Base-by-base conservation (phyloP, 2,888 invertebrate species). In the Cryptophagus acutangulus region DNA sequence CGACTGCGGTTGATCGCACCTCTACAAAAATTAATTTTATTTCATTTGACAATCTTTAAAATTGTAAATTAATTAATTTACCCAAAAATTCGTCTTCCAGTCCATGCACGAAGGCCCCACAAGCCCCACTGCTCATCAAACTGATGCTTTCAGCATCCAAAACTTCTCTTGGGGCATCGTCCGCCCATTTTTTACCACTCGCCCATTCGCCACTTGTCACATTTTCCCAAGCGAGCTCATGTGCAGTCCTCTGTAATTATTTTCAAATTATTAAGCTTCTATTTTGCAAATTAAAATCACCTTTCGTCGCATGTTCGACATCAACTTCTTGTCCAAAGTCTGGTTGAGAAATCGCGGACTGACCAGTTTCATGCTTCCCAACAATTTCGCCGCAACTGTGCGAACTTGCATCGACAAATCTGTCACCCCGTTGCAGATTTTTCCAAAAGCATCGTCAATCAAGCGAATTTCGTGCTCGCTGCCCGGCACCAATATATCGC, bases 81-180 rank as follows among this genome's bases (percentile, higher is more conserved):
- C n/a, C n/a, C 68, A 94, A 75, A 69, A 87, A 95, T 72, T 99
- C 97, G 72, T 99, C 99, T 73, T 99, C 97, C 20, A 99, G 75
- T 0, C 96, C 97, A 67, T 97, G 95, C 47, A 99, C 94, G 69
- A 97, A 90, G 35, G 97, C 97, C 0, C 97, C 97, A 69, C 96
- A 97, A 1, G 97, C 92, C 0, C 96, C 96, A 52, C 90, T 90
- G 14, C 85, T 86, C 71, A 94, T 88, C 52, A 95, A 74, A 36
- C 78, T 84, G 10, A 87, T 79, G 40, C 76, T 77, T 10, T 84
- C 83, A 40, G 87, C 84, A 67, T 89, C 80, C 8, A 87, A 62
- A 16, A 76, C 69, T 62, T 87, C 87, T 52, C 81, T 78, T 0
- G 88, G 87, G 1, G 83, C 82, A 70, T 90, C 89, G 61, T 92